Percentiles rank a stretch among this genome's conserved stretches.
Evolutionary conservation across 2,888 invertebrate genomes (phyloP).

Genomic region (Apamea crenata): DNA sequence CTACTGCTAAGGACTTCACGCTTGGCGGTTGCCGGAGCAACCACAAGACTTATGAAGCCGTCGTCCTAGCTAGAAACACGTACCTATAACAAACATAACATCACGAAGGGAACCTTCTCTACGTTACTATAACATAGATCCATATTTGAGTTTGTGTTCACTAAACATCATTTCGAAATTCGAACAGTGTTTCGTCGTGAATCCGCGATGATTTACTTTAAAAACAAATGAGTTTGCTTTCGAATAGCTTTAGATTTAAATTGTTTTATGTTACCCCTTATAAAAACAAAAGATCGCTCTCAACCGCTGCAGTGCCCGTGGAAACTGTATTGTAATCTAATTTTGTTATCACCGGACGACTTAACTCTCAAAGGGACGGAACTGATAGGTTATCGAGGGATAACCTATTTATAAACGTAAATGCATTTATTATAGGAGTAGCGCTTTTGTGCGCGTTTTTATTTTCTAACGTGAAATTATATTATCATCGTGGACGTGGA

Average conservation of each 20-base stretch:
- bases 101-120: too few relatives aligned
- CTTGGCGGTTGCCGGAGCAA: too few relatives aligned
- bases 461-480: too few relatives aligned
- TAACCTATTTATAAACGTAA: background rate
- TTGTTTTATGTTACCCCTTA: background rate
- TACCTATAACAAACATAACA: too few relatives aligned
- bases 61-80: too few relatives aligned
- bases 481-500: too few relatives aligned
- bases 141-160: too few relatives aligned
- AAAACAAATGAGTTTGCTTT: background rate
- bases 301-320: background rate
- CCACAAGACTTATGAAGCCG: too few relatives aligned
- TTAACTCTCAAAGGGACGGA: slow-evolving; percentile 23
- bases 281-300: background rate
- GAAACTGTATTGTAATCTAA: slow-evolving; percentile 33
- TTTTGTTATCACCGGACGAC: slow-evolving; percentile 10
- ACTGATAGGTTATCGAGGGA: slow-evolving; percentile 1
- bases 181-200: background rate
- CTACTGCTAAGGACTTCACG: too few relatives aligned
- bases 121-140: too few relatives aligned
- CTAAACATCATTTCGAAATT: background rate
- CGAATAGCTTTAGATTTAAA: too few relatives aligned
- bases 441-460: too few relatives aligned
- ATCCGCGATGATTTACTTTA: background rate
- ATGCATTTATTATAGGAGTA: background rate